phyloP scores from a whole-genome alignment of 30 jellyfish, hydroid and myxozoan species.

The Aurelia coerulea region DNA sequence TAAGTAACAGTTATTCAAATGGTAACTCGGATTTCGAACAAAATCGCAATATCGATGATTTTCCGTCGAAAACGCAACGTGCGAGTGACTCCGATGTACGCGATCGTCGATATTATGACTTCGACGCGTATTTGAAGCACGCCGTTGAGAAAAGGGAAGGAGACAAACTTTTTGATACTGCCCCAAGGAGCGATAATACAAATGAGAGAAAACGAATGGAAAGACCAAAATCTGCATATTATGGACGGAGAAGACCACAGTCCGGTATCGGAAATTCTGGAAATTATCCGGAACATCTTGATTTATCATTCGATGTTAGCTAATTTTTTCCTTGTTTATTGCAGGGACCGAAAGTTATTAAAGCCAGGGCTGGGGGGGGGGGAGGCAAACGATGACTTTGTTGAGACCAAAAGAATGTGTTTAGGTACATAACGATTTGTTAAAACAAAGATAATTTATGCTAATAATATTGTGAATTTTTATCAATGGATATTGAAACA shows the following conservation, averaged over 20 bases:
- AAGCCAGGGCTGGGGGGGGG: too few relatives aligned
- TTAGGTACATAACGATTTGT: too few relatives aligned
- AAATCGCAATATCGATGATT: constrained; percentile 4
- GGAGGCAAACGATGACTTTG: too few relatives aligned
- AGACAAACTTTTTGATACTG: constrained; percentile 26
- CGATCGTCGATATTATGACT: constrained; percentile 31
- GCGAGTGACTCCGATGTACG: not conserved
- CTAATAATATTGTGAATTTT: too few relatives aligned
- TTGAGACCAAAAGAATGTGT: too few relatives aligned
- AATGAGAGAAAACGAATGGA: constrained; percentile 14
- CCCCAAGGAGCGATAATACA: not conserved
- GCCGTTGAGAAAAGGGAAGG: constrained; percentile 43
- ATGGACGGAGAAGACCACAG: constrained; percentile 41
- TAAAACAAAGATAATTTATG: too few relatives aligned
- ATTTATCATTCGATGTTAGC: constrained; percentile 7
- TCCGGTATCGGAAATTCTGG: not conserved
- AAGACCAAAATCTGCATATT: constrained; percentile 24
- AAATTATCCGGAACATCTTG: not conserved
- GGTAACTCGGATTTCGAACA: not conserved
- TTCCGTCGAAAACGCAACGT: not conserved
- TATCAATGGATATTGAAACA: too few relatives aligned
- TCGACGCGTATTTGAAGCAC: constrained; percentile 41
- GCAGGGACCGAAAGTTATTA: too few relatives aligned
- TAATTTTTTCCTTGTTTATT: too few relatives aligned
- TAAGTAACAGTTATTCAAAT: not conserved